Evolutionary conservation across 2,113 vertebrate genomes (phyloP).

Genomic region (Otolemur garnettii): DNA sequence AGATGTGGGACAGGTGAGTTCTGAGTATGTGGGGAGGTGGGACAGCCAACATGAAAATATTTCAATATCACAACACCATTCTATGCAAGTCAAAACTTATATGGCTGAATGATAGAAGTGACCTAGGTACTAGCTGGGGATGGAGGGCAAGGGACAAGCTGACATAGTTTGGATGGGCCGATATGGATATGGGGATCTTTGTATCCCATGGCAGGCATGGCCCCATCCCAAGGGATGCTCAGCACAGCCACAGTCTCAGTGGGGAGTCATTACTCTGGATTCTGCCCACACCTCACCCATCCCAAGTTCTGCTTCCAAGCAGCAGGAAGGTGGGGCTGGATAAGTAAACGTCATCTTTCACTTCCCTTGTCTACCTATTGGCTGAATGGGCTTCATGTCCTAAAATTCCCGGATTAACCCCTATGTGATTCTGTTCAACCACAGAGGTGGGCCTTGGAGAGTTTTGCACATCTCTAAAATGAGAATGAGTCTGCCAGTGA

Average conservation of each 20-base stretch:
- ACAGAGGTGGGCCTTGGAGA: neutral
- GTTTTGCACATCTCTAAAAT: neutral
- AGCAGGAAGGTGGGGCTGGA: neutral
- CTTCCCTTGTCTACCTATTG: neutral
- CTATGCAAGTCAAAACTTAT: neutral
- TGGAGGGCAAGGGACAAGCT: neutral
- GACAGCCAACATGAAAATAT: neutral
- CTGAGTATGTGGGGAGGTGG: neutral
- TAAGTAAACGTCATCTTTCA: neutral
- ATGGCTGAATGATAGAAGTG: neutral
- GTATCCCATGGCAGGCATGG: neutral
- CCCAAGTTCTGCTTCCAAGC: neutral
- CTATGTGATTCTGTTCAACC: neutral
- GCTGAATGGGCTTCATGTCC: neutral
- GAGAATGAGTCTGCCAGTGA: neutral
- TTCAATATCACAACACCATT: neutral
- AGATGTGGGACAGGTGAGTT: neutral
- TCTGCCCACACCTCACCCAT: neutral
- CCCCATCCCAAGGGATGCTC: neutral
- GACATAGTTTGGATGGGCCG: neutral
- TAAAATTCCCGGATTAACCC: neutral
- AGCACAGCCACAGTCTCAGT: neutral
- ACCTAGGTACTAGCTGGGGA: neutral
- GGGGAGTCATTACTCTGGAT: neutral
- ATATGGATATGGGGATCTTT: neutral